Conservation (phyloP, 2,888 invertebrate species). For the Lacanobia oleracea region DNA sequence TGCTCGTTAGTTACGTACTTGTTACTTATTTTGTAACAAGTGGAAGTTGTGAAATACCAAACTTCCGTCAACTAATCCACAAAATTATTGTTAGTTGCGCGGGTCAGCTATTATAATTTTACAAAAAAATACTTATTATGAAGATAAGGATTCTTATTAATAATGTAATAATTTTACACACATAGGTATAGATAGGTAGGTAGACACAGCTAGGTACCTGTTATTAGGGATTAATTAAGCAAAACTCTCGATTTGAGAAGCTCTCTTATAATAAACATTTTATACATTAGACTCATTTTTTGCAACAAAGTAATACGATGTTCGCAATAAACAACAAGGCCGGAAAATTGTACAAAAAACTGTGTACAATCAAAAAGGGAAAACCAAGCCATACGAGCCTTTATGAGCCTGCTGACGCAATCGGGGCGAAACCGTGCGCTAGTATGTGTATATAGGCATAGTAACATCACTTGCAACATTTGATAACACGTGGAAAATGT, state of each 20-base stretch:
- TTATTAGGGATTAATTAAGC: not conserved
- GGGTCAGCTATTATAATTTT: too few relatives aligned
- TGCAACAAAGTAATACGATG: not conserved
- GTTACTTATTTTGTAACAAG: not conserved
- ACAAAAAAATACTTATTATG: too few relatives aligned
- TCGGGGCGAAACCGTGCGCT: slow-evolving; percentile 7
- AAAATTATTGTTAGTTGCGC: not conserved
- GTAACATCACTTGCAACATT: slow-evolving; percentile 27
- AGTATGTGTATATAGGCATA: not conserved
- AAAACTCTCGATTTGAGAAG: not conserved
- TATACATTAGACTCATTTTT: not conserved
- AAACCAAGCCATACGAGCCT: slow-evolving; percentile 23
- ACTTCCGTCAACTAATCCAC: not conserved
- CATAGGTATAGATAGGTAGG: not conserved
- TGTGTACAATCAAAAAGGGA: slow-evolving; percentile 9
- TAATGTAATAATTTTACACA: too few relatives aligned
- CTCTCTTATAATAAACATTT: not conserved
- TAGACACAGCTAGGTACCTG: too few relatives aligned
- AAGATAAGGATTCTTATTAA: too few relatives aligned
- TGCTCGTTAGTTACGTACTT: not conserved
- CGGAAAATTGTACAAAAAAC: not conserved
- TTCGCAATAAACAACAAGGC: not conserved
- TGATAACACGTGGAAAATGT: slow-evolving; percentile 33
- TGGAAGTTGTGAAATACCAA: not conserved
- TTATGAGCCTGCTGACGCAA: slow-evolving; percentile 30